phyloP scores from a whole-genome alignment of 2,888 invertebrate species.

The Gasteruption jaculator region DNA sequence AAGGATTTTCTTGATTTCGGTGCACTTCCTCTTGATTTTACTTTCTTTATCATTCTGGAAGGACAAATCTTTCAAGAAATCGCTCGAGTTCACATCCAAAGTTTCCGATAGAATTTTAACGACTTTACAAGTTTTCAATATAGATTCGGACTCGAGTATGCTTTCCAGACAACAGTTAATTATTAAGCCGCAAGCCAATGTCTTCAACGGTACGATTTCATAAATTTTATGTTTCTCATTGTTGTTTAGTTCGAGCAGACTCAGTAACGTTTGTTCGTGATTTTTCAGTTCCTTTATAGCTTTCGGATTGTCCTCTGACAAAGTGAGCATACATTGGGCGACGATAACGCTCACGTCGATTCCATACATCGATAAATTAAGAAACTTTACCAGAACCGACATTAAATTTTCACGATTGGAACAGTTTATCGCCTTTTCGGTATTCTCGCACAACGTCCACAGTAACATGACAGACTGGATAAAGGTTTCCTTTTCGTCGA shows the following conservation, averaged over 20 bases:
- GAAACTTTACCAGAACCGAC: constrained; percentile 59
- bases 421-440: constrained; percentile 61
- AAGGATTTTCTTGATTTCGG: constrained; percentile 57
- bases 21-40: constrained; percentile 53
- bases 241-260: constrained; percentile 38
- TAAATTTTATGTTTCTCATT: constrained; percentile 52
- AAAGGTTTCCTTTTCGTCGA: constrained; percentile 64
- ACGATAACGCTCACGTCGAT: constrained; percentile 55
- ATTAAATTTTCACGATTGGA: constrained; percentile 63
- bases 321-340: constrained; percentile 66
- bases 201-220: constrained; percentile 55
- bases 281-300: constrained; percentile 57
- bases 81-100: constrained; percentile 56
- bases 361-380: constrained; percentile 59
- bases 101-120: constrained; percentile 55
- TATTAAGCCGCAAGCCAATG: constrained; percentile 59
- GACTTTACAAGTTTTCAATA: constrained; percentile 50
- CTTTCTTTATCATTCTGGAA: constrained; percentile 51
- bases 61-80: constrained; percentile 53
- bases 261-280: constrained; percentile 45
- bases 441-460: constrained; percentile 68
- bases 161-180: constrained; percentile 53
- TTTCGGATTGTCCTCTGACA: constrained; percentile 66
- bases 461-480: constrained; percentile 65
- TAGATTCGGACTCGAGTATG: constrained; percentile 22